These are phyloP conservation scores for Zaprionus lachaisei DNA, from an alignment of 1,140 invertebrate species.

Conservation along the genomic window DNA sequence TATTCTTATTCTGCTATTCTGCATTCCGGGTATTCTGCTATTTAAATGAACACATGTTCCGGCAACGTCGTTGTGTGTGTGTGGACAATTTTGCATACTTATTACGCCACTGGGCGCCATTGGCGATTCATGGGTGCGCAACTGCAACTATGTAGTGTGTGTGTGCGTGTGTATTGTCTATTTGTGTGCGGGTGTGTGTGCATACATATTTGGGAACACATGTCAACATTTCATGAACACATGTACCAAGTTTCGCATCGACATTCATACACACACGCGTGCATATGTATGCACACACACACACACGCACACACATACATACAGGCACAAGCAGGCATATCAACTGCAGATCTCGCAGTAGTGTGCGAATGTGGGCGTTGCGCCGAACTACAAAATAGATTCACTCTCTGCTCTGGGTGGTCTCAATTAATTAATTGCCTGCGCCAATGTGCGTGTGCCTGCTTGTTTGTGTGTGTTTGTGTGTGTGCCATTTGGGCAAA, in stretches of 20 bases:
- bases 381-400: conserved; percentile 30
- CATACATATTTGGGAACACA: conserved; percentile 79
- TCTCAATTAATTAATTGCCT: conserved; percentile 80
- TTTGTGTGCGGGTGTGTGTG: conserved; percentile 36
- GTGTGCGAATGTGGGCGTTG: conserved; percentile 55
- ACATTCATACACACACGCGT: conserved; percentile 35
- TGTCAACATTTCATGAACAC: conserved; percentile 82
- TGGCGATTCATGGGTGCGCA: conserved; percentile 45
- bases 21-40: conserved; percentile 40
- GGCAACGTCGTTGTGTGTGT: conserved; percentile 8
- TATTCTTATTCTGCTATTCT: neutral
- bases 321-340: conserved; percentile 14
- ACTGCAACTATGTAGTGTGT: conserved; percentile 30
- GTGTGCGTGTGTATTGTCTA: conserved; percentile 17
- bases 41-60: conserved; percentile 59
- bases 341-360: conserved; percentile 45
- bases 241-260: conserved; percentile 64
- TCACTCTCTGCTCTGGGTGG: conserved; percentile 52
- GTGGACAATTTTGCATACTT: conserved; percentile 50
- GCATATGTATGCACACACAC: conserved; percentile 13
- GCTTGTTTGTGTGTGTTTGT: conserved; percentile 21
- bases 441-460: conserved; percentile 32
- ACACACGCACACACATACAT: conserved; percentile 19
- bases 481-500: conserved; percentile 66
- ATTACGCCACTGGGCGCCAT: conserved; percentile 25